Evolutionary conservation across 2,888 invertebrate species (phyloP).

Genomic region (Priocnemis perturbator): DNA sequence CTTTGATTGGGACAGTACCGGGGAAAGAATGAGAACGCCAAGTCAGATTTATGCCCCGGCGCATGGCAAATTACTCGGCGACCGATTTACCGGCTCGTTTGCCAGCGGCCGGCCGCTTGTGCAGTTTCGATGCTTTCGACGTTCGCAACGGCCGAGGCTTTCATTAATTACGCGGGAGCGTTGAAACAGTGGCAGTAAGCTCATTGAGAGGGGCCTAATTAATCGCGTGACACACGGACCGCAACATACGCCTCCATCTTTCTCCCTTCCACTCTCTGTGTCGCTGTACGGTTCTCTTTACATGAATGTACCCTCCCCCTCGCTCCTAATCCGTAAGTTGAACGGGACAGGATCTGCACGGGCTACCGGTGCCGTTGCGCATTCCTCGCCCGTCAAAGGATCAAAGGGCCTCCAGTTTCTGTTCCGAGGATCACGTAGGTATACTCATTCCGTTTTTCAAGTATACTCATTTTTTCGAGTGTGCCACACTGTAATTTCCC

Average conservation of each 20-base stretch:
- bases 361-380: not conserved
- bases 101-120: no score
- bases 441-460: not conserved
- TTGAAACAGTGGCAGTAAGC: not conserved
- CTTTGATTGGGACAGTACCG: no score
- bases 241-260: no score
- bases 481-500: not conserved
- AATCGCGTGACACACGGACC: not conserved
- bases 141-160: no score
- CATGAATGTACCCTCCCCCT: no score
- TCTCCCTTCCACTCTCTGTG: no score
- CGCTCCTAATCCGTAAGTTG: not conserved
- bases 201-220: constrained; percentile 5
- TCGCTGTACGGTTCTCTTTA: no score
- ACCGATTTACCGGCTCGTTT: no score
- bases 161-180: not conserved
- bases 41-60: no score
- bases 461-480: not conserved
- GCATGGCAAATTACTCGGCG: no score
- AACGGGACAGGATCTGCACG: not conserved
- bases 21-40: no score
- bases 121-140: no score
- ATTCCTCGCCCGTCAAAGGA: constrained; percentile 4
- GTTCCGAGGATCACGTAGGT: constrained; percentile 1
- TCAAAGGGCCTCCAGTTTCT: not conserved